Conservation (phyloP, 2,113 vertebrate genomes). For the Alexandromys fortis region DNA sequence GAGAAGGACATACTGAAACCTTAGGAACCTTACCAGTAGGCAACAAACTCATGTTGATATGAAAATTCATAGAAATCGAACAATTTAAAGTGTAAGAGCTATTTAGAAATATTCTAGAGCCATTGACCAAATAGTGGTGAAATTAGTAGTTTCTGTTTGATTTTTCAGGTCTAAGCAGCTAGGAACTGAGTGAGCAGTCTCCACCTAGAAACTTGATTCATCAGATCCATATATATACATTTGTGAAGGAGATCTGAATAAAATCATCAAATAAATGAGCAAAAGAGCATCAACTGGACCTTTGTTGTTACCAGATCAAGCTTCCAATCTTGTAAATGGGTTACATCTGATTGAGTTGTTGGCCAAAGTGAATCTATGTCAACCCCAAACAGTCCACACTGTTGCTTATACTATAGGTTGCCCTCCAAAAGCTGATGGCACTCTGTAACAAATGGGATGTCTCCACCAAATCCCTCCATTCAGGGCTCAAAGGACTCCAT, state of each 20-base stretch:
- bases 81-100: too few species aligned
- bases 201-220: background rate
- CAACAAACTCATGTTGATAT: too few species aligned
- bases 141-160: too few species aligned
- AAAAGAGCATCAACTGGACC: background rate
- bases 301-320: background rate
- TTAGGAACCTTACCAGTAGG: too few species aligned
- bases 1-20: too few species aligned
- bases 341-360: background rate
- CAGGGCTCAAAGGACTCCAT: background rate
- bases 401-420: background rate
- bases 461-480: background rate
- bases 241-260: background rate
- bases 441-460: background rate
- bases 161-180: too few species aligned
- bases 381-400: too few species aligned
- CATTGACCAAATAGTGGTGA: too few species aligned
- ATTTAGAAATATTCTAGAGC: too few species aligned
- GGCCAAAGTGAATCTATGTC: background rate
- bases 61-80: too few species aligned
- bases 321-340: background rate
- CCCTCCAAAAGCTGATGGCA: background rate
- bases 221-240: background rate
- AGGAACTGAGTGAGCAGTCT: too few species aligned
- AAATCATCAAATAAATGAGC: background rate